Evolutionary conservation across 2,113 vertebrate species (phyloP).

Genomic region (Egretta garzetta): DNA sequence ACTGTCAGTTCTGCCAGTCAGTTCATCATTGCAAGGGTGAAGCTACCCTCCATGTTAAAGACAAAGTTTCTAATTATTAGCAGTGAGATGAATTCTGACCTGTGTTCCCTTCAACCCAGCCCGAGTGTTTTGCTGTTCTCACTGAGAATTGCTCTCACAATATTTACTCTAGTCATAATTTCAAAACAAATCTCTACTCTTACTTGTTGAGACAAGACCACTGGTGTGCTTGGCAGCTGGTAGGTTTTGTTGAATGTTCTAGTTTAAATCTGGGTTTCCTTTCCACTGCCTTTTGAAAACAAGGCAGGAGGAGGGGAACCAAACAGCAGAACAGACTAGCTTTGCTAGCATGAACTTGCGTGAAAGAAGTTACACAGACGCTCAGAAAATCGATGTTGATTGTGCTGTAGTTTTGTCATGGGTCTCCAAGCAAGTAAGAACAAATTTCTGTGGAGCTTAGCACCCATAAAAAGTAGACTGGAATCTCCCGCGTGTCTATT

Average conservation of each 20-base stretch:
- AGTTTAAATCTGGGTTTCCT: slow-evolving; percentile 23
- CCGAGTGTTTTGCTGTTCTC: not conserved
- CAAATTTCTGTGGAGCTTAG: not conserved
- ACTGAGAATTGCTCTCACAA: slow-evolving; percentile 24
- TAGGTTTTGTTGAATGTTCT: slow-evolving; percentile 41
- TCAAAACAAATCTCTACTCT: slow-evolving; percentile 38
- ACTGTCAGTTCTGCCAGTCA: not conserved
- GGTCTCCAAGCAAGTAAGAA: not conserved
- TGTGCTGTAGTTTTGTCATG: not conserved
- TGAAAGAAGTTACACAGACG: not conserved
- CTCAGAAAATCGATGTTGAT: not conserved
- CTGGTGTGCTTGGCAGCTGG: slow-evolving; percentile 7
- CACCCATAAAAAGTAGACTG: not conserved
- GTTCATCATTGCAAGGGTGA: not conserved
- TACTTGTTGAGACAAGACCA: slow-evolving; percentile 42
- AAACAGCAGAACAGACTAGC: not conserved
- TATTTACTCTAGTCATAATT: slow-evolving; percentile 19
- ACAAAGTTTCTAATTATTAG: not conserved
- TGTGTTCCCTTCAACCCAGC: not conserved
- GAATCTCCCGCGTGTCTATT: not conserved
- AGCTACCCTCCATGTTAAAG: not conserved
- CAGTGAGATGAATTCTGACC: not conserved
- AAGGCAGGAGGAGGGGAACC: not conserved
- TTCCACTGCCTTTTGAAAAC: slow-evolving; percentile 39
- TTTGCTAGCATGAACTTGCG: not conserved